Conservation (phyloP, 2,888 invertebrate species). For the Apodemia hepburni region DNA sequence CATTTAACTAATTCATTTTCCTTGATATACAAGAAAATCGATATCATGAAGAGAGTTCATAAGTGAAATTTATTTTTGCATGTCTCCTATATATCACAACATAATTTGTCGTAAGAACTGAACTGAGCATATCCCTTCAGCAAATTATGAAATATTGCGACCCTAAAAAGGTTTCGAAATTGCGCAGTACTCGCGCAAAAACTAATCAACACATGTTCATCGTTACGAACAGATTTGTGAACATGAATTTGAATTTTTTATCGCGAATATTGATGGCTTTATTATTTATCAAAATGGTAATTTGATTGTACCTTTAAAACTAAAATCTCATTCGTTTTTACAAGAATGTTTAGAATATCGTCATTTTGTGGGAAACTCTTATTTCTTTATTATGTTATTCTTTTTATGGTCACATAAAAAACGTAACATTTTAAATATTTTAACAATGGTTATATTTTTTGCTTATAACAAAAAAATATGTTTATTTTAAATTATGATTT, state of each 20-base stretch:
- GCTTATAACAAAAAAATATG: too few relatives aligned
- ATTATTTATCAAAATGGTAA: background rate
- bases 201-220: conserved; percentile 11
- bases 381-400: background rate
- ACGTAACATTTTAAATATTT: too few relatives aligned
- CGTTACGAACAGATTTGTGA: background rate
- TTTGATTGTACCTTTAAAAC: background rate
- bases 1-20: too few relatives aligned
- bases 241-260: conserved; percentile 12
- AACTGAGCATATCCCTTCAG: conserved; percentile 2
- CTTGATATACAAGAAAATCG: too few relatives aligned
- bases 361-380: background rate
- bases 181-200: background rate
- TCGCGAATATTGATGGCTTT: background rate
- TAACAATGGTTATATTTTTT: too few relatives aligned
- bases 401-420: background rate
- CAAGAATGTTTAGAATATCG: background rate
- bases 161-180: conserved; percentile 3
- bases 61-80: background rate
- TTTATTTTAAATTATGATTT: too few relatives aligned
- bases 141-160: conserved; percentile 9
- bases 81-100: background rate
- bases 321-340: background rate
- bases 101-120: conserved; percentile 1
- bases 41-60: too few relatives aligned